phyloP scores from a whole-genome alignment of 2,888 invertebrate species.

The Cyaniris semiargus region DNA sequence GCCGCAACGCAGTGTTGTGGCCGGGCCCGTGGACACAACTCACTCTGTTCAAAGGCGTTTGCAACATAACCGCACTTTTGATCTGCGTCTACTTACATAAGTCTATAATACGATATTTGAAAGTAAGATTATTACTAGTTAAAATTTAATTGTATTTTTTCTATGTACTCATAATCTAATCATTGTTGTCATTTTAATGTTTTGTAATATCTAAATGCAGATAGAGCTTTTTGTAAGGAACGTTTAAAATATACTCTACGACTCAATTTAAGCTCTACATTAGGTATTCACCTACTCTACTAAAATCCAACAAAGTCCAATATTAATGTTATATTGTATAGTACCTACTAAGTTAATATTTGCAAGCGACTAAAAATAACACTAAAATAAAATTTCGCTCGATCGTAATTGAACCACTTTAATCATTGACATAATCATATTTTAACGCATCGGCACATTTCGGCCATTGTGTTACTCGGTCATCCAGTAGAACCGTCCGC shows the following conservation, averaged over 20 bases:
- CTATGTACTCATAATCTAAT: not conserved
- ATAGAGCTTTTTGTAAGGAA: not conserved
- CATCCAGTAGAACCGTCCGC: slow-evolving; percentile 80
- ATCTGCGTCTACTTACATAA: slow-evolving; percentile 7
- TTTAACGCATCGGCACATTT: not conserved
- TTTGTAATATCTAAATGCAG: not conserved
- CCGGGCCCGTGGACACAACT: not conserved
- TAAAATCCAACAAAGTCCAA: not conserved
- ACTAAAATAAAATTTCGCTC: too few relatives aligned
- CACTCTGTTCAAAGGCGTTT: not conserved
- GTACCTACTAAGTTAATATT: too few relatives aligned
- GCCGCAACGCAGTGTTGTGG: too few relatives aligned
- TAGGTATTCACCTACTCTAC: not conserved
- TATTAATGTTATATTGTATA: too few relatives aligned
- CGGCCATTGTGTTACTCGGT: slow-evolving; percentile 48
- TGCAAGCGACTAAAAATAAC: too few relatives aligned
- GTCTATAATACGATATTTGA: slow-evolving; percentile 21
- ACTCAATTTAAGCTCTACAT: not conserved
- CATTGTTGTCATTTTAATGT: not conserved
- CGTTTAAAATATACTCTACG: too few relatives aligned
- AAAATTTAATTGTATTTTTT: not conserved
- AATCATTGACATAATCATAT: too few relatives aligned
- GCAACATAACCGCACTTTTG: slow-evolving; percentile 2
- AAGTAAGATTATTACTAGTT: not conserved
- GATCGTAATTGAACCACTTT: too few relatives aligned